phyloP scores from a whole-genome alignment of 2,113 vertebrate genomes.

The Mirza zaza region DNA sequence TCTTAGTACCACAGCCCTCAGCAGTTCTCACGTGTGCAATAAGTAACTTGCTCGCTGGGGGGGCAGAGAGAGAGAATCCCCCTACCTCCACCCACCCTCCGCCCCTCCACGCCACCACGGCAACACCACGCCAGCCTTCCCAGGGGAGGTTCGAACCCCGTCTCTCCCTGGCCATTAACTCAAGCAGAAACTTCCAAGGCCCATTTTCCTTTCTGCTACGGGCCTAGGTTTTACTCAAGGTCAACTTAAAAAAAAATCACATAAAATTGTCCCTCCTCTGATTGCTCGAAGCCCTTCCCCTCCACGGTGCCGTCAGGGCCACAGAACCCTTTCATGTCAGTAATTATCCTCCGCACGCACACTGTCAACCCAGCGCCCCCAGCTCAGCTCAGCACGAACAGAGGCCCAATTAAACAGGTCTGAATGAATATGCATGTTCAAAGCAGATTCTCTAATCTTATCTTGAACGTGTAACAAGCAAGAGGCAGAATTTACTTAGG shows the following conservation, averaged over 20 bases:
- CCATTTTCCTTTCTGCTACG: neutral
- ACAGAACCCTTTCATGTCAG: neutral
- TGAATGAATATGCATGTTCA: neutral
- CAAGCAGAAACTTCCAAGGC: neutral
- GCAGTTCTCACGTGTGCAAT: rapidly evolving
- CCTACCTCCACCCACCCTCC: too few species aligned
- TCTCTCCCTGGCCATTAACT: neutral
- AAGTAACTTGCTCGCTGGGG: neutral
- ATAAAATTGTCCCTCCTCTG: neutral
- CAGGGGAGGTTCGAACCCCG: neutral
- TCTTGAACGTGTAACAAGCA: neutral
- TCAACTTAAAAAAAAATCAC: neutral
- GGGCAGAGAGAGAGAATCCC: neutral
- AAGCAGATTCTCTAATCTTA: neutral
- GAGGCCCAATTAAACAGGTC: neutral
- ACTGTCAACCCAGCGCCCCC: neutral
- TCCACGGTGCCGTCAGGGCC: neutral
- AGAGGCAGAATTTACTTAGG: neutral
- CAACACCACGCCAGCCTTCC: neutral
- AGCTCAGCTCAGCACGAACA: neutral
- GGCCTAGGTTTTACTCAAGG: neutral
- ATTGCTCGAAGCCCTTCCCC: neutral
- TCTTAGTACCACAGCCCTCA: neutral
- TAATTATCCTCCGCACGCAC: neutral
- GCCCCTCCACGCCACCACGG: neutral